phyloP scores from a whole-genome alignment of 2,797 vertebrate genomes.

The Triplophysa bombifrons region DNA sequence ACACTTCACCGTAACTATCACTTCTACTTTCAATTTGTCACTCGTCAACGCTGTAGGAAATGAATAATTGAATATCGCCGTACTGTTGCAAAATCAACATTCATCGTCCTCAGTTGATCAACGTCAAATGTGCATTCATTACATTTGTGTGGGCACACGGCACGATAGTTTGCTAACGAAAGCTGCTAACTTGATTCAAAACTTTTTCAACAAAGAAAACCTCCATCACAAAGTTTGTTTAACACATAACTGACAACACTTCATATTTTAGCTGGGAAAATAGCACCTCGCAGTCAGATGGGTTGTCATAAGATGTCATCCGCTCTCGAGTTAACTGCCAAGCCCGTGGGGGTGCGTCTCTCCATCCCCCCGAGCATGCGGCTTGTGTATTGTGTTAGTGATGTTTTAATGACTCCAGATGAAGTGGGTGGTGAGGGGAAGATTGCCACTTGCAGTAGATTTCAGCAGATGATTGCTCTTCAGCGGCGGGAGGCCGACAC shows the following conservation, averaged over 20 bases:
- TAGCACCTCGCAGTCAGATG: constrained; percentile 43
- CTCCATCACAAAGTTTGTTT: constrained; percentile 44
- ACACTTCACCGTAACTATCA: too few species aligned
- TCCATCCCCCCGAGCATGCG: constrained; percentile 8
- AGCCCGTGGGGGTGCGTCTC: constrained; percentile 29
- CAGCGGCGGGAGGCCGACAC: constrained; percentile 36
- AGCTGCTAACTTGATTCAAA: constrained; percentile 25
- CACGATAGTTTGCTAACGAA: constrained; percentile 20
- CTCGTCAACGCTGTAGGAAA: background rate
- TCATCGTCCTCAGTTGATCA: background rate
- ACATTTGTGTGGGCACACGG: constrained; percentile 5
- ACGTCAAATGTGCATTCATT: constrained; percentile 7
- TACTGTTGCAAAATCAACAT: background rate
- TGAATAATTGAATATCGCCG: background rate
- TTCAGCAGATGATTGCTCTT: constrained; percentile 51
- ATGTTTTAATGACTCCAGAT: constrained; percentile 57
- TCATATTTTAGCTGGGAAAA: constrained; percentile 49
- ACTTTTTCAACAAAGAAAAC: constrained; percentile 36
- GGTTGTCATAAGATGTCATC: constrained; percentile 46
- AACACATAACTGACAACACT: constrained; percentile 33
- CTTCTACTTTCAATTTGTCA: background rate
- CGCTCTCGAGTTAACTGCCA: constrained; percentile 47
- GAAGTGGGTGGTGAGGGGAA: constrained; percentile 57
- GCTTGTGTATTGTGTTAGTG: constrained; percentile 51
- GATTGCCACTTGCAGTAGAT: constrained; percentile 57